Evolutionary conservation across 2,113 vertebrate genomes (phyloP).

Genomic region (Dolichotis patagonum): DNA sequence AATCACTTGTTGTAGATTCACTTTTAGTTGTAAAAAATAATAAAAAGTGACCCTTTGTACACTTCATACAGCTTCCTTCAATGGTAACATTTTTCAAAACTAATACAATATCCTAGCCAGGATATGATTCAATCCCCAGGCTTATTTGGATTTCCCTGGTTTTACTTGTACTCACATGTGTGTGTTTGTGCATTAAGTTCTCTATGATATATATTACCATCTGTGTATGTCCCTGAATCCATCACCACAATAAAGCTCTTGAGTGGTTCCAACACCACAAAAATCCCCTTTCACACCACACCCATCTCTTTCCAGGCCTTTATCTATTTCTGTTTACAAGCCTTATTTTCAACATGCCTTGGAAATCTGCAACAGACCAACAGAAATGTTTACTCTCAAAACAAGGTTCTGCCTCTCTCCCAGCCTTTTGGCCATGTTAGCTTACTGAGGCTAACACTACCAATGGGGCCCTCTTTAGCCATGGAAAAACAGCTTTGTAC

Average conservation of each 20-base stretch:
- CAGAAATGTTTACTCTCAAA: slow-evolving; percentile 2
- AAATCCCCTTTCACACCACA: background rate
- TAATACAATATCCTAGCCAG: background rate
- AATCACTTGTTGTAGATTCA: background rate
- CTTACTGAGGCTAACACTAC: background rate
- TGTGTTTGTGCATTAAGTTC: background rate
- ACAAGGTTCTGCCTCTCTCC: background rate
- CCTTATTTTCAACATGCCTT: background rate
- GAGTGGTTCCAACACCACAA: background rate
- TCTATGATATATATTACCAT: background rate
- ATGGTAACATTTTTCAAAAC: background rate
- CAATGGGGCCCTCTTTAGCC: background rate
- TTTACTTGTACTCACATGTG: background rate
- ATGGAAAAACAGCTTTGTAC: background rate
- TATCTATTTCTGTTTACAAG: background rate
- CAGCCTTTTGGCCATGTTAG: background rate
- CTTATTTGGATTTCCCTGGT: background rate
- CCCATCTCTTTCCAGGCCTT: background rate
- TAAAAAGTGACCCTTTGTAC: background rate
- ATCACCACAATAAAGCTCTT: background rate
- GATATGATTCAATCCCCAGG: background rate
- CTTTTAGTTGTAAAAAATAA: slow-evolving; percentile 3
- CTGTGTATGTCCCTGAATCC: background rate
- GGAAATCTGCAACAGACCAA: background rate
- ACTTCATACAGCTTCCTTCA: background rate